Percentiles rank a stretch among this genome's conserved stretches.
phyloP scores from a whole-genome alignment of 2,797 vertebrate genomes.

The Enteromius thamalakanensis region DNA sequence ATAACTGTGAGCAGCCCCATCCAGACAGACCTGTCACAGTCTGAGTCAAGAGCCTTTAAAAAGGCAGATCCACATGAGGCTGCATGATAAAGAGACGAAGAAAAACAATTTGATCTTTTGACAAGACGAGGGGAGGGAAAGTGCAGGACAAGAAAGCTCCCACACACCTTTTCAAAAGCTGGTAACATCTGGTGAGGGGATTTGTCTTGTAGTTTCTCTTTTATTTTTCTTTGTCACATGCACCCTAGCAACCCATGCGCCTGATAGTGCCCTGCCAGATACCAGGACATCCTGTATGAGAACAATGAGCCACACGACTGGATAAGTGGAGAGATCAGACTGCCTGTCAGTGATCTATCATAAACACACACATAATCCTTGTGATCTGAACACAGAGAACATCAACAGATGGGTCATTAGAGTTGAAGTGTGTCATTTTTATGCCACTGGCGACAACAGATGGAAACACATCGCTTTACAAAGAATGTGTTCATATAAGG shows the following conservation, averaged over 20 bases:
- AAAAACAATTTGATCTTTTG: constrained; percentile 62
- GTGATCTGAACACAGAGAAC: not conserved
- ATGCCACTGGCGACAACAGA: not conserved
- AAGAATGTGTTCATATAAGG: not conserved
- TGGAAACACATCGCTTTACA: not conserved
- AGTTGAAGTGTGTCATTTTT: not conserved
- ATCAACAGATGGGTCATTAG: not conserved
- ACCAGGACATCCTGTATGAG: constrained; percentile 81
- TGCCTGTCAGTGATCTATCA: constrained; percentile 13
- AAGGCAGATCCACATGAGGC: constrained; percentile 56
- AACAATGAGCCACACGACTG: constrained; percentile 55
- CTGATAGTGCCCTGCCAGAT: constrained; percentile 62
- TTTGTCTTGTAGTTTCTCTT: constrained; percentile 65
- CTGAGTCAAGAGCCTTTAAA: constrained; percentile 51
- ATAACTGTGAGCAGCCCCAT: constrained; percentile 50
- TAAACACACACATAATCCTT: constrained; percentile 16
- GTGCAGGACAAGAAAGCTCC: constrained; percentile 58
- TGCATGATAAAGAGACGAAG: constrained; percentile 59
- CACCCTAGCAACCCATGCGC: constrained; percentile 53
- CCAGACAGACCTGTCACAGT: constrained; percentile 25
- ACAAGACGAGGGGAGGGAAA: constrained; percentile 62
- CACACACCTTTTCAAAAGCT: constrained; percentile 67
- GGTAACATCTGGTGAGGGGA: constrained; percentile 75
- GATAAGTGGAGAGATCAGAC: constrained; percentile 47
- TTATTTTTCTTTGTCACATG: constrained; percentile 28